Conservation (phyloP, 2,113 vertebrate genomes). For the Cercocebus atys region DNA sequence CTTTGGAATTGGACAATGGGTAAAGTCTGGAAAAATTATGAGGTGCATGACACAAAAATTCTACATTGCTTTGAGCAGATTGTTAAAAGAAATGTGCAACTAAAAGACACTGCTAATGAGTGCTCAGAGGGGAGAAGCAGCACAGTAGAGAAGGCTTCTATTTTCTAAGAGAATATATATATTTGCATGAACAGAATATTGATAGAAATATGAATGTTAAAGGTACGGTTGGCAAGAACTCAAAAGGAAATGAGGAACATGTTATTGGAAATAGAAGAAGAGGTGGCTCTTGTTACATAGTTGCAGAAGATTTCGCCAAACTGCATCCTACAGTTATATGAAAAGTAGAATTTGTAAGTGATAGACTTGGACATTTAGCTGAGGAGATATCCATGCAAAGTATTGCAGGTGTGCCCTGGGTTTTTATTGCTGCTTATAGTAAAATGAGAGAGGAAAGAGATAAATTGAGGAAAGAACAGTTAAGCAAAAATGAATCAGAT, state of each 20-base stretch:
- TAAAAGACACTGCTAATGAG: not conserved
- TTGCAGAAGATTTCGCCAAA: not conserved
- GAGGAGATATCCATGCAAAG: not conserved
- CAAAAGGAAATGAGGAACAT: not conserved
- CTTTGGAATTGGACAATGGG: not conserved
- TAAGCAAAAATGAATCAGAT: not conserved
- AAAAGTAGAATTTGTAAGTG: not conserved
- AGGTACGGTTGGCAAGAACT: not conserved
- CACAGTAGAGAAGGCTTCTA: not conserved
- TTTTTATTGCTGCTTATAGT: not conserved
- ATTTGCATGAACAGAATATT: not conserved
- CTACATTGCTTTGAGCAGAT: not conserved
- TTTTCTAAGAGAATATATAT: not conserved
- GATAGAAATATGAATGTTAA: not conserved
- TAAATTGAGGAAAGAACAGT: not conserved
- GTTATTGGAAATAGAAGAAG: not conserved
- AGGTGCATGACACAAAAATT: not conserved
- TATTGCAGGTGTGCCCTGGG: not conserved
- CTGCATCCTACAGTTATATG: not conserved
- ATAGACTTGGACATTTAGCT: not conserved
- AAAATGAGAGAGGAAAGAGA: not conserved
- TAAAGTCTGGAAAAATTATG: not conserved
- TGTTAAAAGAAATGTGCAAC: not conserved
- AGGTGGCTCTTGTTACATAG: not conserved
- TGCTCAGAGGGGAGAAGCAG: not conserved